Evolutionary conservation across 2,888 invertebrate species (phyloP).

Genomic region (Caenorhabditis sinica): DNA sequence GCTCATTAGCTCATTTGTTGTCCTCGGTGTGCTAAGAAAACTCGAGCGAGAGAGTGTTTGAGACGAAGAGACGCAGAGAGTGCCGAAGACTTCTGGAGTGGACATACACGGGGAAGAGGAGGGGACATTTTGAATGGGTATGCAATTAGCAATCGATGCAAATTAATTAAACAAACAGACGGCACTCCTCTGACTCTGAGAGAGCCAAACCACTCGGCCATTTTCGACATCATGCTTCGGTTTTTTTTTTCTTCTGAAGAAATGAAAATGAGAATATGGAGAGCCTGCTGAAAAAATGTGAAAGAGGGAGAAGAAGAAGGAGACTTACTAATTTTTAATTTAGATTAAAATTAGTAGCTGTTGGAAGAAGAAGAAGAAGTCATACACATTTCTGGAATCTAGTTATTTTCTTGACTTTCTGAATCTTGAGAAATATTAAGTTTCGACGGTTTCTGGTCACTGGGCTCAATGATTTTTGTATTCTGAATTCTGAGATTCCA

Average conservation of each 20-base stretch:
- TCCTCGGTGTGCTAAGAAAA: background rate
- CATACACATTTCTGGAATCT: too few species aligned
- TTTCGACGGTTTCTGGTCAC: background rate
- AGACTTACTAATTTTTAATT: too few species aligned
- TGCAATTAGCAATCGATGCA: conserved; percentile 71
- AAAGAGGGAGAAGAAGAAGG: background rate
- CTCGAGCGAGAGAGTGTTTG: background rate
- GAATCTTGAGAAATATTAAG: background rate
- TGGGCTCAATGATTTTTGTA: background rate
- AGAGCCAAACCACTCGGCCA: background rate
- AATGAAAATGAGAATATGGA: too few species aligned
- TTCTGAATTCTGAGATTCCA: background rate
- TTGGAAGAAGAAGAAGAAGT: background rate
- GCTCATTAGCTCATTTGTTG: conserved; percentile 60
- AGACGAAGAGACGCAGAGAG: background rate
- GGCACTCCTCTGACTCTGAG: too few species aligned
- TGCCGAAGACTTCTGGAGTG: conserved; percentile 3
- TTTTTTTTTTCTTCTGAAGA: background rate
- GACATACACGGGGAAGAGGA: background rate
- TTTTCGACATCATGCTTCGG: conserved; percentile 8
- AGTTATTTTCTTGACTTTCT: background rate
- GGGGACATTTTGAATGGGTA: conserved; percentile 43
- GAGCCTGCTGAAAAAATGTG: conserved; percentile 27
- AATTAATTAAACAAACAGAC: conserved; percentile 69
- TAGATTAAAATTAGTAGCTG: background rate